A percentile compares a stretch with the other conserved stretches of the same genome.
These are phyloP conservation scores for Aphis gossypii DNA, from an alignment of 1,140 invertebrate species.

Conservation along the genomic window DNA sequence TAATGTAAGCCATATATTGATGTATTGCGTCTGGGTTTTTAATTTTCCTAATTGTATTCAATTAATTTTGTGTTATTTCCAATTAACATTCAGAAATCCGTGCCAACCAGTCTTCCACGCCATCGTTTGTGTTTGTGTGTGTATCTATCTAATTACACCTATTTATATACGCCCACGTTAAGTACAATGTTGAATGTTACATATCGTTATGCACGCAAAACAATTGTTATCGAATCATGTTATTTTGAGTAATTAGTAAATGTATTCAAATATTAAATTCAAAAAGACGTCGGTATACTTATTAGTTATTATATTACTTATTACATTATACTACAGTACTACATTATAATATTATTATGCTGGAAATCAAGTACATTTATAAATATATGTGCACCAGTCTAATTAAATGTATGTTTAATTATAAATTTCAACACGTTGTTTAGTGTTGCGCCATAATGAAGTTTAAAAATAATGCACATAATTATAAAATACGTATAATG, in stretches of 20 bases:
- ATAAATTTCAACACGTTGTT: constrained; percentile 36
- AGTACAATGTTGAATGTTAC: not conserved
- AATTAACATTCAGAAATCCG: constrained; percentile 42
- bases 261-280: not conserved
- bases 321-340: not conserved
- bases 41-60: not conserved
- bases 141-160: not conserved
- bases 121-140: not conserved
- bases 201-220: constrained; percentile 12
- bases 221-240: constrained; percentile 30
- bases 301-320: not conserved
- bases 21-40: not conserved
- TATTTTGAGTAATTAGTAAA: not conserved
- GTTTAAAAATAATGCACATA: constrained; percentile 1
- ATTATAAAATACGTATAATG: not conserved
- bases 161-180: constrained; percentile 17
- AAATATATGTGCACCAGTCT: not conserved
- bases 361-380: not conserved
- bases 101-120: not conserved
- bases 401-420: constrained; percentile 22
- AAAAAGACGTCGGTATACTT: not conserved
- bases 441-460: not conserved
- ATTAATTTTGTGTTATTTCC: constrained; percentile 6
- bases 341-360: not conserved
- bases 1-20: not conserved